Percentiles rank a stretch among this genome's conserved stretches.
Evolutionary conservation across 2,797 vertebrate genomes (phyloP).

Genomic region (Cynopterus sphinx): DNA sequence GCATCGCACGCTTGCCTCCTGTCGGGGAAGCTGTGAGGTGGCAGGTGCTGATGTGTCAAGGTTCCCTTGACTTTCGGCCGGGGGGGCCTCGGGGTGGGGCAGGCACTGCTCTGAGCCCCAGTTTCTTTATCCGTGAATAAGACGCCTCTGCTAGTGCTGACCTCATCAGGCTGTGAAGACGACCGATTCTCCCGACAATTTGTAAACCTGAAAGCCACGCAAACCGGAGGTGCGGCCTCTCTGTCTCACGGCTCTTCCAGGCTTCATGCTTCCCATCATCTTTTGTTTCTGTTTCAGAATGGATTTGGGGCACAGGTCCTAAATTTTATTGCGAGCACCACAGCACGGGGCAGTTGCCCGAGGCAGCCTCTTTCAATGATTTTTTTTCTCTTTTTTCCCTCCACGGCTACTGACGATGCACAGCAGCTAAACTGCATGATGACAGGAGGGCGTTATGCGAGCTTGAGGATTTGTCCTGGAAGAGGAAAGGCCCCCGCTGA

Average conservation of each 20-base stretch:
- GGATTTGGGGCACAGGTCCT: background rate
- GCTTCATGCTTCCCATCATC: background rate
- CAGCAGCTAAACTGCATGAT: background rate
- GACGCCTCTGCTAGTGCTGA: background rate
- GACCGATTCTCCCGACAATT: background rate
- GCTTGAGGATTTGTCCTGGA: background rate
- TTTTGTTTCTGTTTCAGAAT: background rate
- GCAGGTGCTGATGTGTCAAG: background rate
- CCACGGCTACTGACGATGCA: background rate
- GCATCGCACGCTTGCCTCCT: conserved; percentile 35
- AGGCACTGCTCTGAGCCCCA: background rate
- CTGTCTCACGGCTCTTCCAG: background rate
- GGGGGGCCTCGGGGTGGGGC: background rate
- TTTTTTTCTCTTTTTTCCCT: background rate
- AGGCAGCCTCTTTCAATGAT: background rate
- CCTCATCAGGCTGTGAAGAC: background rate
- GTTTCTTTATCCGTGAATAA: background rate
- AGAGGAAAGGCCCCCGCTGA: background rate
- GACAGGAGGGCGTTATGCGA: background rate
- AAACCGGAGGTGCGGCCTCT: background rate
- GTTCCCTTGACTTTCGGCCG: background rate
- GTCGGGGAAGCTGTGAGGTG: background rate
- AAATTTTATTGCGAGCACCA: background rate
- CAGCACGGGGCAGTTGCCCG: background rate
- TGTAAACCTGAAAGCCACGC: background rate